These are phyloP conservation scores for Carposina sasakii DNA, from an alignment of 1,140 invertebrate genomes.

Conservation along the genomic window DNA sequence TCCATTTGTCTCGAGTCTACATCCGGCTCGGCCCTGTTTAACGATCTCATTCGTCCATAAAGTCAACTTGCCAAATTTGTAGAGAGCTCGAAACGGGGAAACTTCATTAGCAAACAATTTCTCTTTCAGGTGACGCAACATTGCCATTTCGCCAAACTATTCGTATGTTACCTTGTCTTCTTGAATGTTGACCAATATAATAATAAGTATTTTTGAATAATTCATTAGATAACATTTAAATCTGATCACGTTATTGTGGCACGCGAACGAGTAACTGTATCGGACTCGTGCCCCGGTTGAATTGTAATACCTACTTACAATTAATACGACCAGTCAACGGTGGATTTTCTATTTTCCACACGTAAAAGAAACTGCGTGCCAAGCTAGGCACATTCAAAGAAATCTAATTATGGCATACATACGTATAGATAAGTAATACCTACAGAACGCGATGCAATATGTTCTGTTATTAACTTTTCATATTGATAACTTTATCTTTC, in stretches of 20 bases:
- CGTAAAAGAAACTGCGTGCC: conserved; percentile 68
- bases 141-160: conserved; percentile 21
- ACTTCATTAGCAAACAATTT: conserved; percentile 36
- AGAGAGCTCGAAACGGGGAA: conserved; percentile 19
- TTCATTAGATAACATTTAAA: conserved; percentile 39
- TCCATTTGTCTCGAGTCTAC: no score
- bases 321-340: conserved; percentile 68
- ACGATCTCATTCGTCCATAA: no score
- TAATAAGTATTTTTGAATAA: no score
- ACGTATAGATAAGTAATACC: no score
- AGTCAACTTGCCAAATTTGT: conserved; percentile 10
- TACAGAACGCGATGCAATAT: no score
- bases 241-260: conserved; percentile 49
- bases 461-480: no score
- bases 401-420: conserved; percentile 49
- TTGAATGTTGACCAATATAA: no score
- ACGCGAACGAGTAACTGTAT: conserved; percentile 66
- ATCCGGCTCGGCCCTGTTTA: no score
- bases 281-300: conserved; percentile 46
- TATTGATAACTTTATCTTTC: no score
- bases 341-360: conserved; percentile 71
- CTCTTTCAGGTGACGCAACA: conserved; percentile 38
- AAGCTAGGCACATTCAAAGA: conserved; percentile 45
- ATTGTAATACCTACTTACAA: conserved; percentile 64
- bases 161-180: conserved; percentile 16